Base-by-base conservation (phyloP, 2,113 vertebrate genomes). In the Calonectris borealis region DNA sequence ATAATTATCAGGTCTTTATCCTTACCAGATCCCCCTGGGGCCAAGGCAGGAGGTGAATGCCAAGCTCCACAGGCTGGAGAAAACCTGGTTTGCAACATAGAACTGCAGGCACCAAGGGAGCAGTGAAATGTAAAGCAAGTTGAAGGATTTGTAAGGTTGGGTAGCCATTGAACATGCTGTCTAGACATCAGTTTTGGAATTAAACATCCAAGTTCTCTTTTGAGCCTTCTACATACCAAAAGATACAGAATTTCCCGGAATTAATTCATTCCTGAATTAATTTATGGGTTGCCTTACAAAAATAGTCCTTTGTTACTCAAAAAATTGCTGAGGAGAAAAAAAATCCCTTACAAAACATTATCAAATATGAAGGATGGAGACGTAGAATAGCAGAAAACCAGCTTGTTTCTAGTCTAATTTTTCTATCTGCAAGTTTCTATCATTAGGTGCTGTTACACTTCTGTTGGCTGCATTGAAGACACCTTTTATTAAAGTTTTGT, bases 21-120 rank as follows among this genome's bases (percentile, higher is more conserved):
- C 52, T 44, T 51, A 51, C 8, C 32, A n/a, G 24, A 40, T 36
- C 3, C 10, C 19, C 6, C 17, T 49, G 48, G 31, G n/a, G 27
- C 25, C 48, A 58, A 83, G 57, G 57, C 40, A 86, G 46, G 31
- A 86, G 18, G 29, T 61, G 46, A 71, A 46, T 52, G n/a, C 31
- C 20, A 13, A 51, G 38, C 15, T 92, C 70, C 60, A 61, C 1
- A 51, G 26, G 20, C 27, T 36, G 61, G 6, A 83, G 55, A 60
- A 95, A 86, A 34, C 0, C 0, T 46, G 34, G 20, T 36, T 13
- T 6, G 3, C 46, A 27, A 18, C 0, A 1, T 34, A 62, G 70
- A 82, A 22, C 46, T 80, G 62, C 57, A 66, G 34, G 12, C 57
- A 83, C 26, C 52, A 71, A 48, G 34, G 27, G 25, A 78, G 55